Evolutionary conservation across 2,113 vertebrate genomes (phyloP).

Genomic region (Lophura nycthemera): DNA sequence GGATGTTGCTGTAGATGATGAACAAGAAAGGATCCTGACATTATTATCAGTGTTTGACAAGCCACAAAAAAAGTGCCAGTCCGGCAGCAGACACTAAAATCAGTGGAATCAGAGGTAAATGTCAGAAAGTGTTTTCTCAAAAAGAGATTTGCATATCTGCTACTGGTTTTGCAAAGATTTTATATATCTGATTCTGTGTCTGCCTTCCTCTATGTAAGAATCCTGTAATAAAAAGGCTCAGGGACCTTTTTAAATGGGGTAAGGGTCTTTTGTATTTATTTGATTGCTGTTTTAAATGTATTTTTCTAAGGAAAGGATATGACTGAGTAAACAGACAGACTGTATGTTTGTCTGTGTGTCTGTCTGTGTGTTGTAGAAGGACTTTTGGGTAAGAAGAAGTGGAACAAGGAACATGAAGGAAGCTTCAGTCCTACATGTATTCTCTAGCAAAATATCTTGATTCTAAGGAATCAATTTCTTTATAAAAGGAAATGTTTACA

Average conservation of each 20-base stretch:
- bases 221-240: neutral
- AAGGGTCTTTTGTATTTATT: neutral
- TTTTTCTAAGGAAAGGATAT: neutral
- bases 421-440: neutral
- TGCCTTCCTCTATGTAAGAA: neutral
- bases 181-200: neutral
- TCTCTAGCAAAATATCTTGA: neutral
- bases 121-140: neutral
- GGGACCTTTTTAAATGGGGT: neutral
- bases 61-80: neutral
- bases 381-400: neutral
- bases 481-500: neutral
- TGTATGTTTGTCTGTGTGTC: neutral
- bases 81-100: neutral
- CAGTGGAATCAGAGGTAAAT: conserved; percentile 7
- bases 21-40: neutral
- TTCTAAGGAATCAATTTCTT: neutral
- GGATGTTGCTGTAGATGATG: neutral
- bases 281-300: neutral
- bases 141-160: neutral
- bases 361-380: neutral
- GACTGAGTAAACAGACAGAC: neutral
- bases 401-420: neutral
- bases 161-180: neutral
- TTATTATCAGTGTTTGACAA: conserved; percentile 27